Evolutionary conservation across 1,140 invertebrate genomes (phyloP), one percentile per base, ranked within the genome.

Genomic region (Patella vulgata): DNA sequence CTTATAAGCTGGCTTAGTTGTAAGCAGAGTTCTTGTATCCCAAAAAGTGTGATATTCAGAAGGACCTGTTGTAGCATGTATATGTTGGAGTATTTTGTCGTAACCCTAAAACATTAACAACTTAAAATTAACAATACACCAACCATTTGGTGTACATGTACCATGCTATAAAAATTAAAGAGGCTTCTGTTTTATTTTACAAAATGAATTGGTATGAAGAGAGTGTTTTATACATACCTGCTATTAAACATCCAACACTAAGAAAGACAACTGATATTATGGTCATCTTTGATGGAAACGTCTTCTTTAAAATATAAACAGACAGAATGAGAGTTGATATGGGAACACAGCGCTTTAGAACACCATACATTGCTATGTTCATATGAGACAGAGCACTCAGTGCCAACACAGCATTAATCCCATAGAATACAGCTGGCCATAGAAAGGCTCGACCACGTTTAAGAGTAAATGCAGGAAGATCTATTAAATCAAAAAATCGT

Each of bases 351-450:
- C 86, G 74, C 68, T 88, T 88, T 28, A 88, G 63, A 8, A 87
- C 84, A 9, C 85, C 85, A 74, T 87, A 88, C 84, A 87, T 85
- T 1, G 87, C 87, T 63, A 88, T 83, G 59, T 87, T 87, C 82
- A 88, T 86, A 27, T 86, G 83, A 63, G 81, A 80, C 11, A 87
- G 74, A 6, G 87, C 86, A 59, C 74, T 77, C 5, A 87, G 74
- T 36, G 84, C 81, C 23, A 87, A 70, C 5, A 85, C 78, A 21
- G 85, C 77, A 59, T 87, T 85, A 0, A 85, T 56, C 31, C 83
- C 83, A 74, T 86, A 86, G 52, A 85, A 86, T 6, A 85, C 43
- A 5, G 85, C 82, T 21, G 86, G 85, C 39, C 82, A 59, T 0
- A 82, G 54, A 69, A 87, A 85, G 9, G 70, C 63, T 48, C 70